These are phyloP conservation scores for Drosophila pseudotakahashii DNA, from an alignment of 2,888 invertebrate genomes.

Conservation along the genomic window DNA sequence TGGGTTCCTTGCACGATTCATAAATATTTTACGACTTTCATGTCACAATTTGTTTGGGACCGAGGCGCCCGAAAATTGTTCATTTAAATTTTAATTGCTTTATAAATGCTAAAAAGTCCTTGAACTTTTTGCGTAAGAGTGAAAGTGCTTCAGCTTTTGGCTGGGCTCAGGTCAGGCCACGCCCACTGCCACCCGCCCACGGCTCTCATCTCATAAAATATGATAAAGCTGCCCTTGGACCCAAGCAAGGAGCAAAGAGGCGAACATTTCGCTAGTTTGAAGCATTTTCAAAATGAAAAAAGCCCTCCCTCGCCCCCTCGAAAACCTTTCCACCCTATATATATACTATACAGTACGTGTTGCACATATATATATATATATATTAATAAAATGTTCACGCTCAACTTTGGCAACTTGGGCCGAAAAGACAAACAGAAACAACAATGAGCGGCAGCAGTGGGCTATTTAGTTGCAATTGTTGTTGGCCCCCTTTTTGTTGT, in stretches of 20 bases:
- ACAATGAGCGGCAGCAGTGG: constrained; percentile 46
- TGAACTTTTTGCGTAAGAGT: constrained; percentile 78
- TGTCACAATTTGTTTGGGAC: constrained; percentile 65
- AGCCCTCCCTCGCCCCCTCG: neutral
- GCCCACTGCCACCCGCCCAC: constrained; percentile 7
- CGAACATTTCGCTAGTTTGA: constrained; percentile 39
- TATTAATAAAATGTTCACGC: constrained; percentile 76
- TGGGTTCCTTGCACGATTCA: constrained; percentile 52
- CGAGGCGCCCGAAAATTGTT: constrained; percentile 65
- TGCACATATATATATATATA: constrained; percentile 41
- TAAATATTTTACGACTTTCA: constrained; percentile 62
- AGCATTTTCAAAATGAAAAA: constrained; percentile 47
- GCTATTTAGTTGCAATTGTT: constrained; percentile 66
- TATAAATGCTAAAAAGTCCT: constrained; percentile 83
- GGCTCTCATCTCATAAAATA: constrained; percentile 32
- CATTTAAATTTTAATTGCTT: constrained; percentile 83
- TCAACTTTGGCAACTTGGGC: constrained; percentile 46
- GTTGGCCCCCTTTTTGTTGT: constrained; percentile 25
- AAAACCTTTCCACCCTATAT: neutral
- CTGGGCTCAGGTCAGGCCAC: constrained; percentile 26
- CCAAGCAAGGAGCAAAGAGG: constrained; percentile 25
- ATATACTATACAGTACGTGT: constrained; percentile 1
- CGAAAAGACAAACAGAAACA: constrained; percentile 48
- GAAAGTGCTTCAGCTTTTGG: constrained; percentile 50
- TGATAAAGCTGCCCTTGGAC: constrained; percentile 66